Evolutionary conservation across 2,888 invertebrate genomes (phyloP).

Genomic region (Ophion costatus): DNA sequence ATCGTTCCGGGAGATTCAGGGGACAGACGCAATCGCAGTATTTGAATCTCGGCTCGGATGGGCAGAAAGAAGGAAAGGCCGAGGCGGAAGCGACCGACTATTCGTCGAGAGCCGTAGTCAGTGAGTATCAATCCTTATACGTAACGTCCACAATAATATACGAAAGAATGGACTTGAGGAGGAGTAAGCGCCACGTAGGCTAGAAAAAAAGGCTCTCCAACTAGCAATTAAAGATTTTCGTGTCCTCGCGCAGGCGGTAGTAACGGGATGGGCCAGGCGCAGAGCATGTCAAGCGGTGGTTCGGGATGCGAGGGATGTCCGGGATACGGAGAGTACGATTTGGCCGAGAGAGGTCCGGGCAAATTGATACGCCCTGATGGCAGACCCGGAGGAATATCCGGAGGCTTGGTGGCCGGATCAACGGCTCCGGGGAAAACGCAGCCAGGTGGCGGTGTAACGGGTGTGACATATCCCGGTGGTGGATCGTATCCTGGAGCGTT

Average conservation of each 20-base stretch:
- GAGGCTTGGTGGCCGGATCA: neutral
- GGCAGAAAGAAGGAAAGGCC: slow-evolving; percentile 88
- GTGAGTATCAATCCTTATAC: slow-evolving; percentile 84
- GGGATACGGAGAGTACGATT: slow-evolving; percentile 75
- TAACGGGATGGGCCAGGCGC: slow-evolving; percentile 95
- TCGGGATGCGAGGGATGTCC: slow-evolving; percentile 89
- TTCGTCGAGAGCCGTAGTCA: slow-evolving; percentile 89
- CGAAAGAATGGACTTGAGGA: neutral
- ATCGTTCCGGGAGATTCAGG: slow-evolving; percentile 85
- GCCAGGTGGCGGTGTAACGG: slow-evolving; percentile 33
- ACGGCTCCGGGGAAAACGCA: neutral
- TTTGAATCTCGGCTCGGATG: slow-evolving; percentile 88
- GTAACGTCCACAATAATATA: too few relatives aligned
- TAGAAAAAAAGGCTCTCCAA: neutral
- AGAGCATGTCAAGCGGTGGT: slow-evolving; percentile 91
- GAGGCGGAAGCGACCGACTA: slow-evolving; percentile 92
- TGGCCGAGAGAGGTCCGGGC: slow-evolving; percentile 34
- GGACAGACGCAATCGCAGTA: slow-evolving; percentile 95
- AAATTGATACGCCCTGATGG: slow-evolving; percentile 60
- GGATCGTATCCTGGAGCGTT: slow-evolving; percentile 54
- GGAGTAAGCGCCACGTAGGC: neutral
- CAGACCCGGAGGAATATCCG: slow-evolving; percentile 57
- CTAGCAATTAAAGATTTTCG: neutral
- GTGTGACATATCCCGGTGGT: slow-evolving; percentile 23
- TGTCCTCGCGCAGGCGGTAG: slow-evolving; percentile 87